phyloP scores from a whole-genome alignment of 1,140 invertebrate species.

The Pogonus chalceus region DNA sequence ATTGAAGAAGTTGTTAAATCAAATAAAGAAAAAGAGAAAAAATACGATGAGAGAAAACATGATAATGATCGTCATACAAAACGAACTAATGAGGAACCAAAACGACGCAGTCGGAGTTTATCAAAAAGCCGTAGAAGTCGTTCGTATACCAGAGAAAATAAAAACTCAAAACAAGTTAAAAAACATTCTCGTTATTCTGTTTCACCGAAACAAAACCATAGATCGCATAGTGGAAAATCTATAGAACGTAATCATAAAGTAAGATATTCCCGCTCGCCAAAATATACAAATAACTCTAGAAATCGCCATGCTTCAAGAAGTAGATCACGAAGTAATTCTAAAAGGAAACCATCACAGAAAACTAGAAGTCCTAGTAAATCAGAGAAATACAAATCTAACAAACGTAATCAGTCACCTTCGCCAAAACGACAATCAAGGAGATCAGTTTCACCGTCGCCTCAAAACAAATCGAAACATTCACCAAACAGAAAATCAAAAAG shows the following conservation, averaged over 20 bases:
- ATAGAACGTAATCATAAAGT: background rate
- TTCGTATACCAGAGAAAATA: conserved; percentile 9
- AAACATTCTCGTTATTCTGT: background rate
- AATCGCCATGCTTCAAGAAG: background rate
- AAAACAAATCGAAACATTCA: background rate
- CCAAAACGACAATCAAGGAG: background rate
- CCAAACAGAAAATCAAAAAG: background rate
- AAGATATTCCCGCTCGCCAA: background rate
- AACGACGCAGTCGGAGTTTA: conserved; percentile 3
- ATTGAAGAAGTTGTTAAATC: conserved; percentile 8
- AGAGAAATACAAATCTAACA: background rate
- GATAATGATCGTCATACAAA: conserved; percentile 10
- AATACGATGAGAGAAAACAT: conserved; percentile 8
- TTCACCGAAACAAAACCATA: background rate
- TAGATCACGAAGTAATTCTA: background rate
- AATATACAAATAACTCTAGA: background rate
- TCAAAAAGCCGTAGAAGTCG: conserved; percentile 13
- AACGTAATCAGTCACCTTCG: background rate
- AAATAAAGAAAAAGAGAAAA: conserved; percentile 17
- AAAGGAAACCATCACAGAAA: background rate
- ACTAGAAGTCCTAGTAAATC: background rate
- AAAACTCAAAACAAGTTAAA: background rate
- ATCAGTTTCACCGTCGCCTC: background rate
- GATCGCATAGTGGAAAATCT: background rate
- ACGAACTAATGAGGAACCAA: conserved; percentile 9